Conservation (phyloP, 2,113 vertebrate genomes). For the Lepisosteus osseus region DNA sequence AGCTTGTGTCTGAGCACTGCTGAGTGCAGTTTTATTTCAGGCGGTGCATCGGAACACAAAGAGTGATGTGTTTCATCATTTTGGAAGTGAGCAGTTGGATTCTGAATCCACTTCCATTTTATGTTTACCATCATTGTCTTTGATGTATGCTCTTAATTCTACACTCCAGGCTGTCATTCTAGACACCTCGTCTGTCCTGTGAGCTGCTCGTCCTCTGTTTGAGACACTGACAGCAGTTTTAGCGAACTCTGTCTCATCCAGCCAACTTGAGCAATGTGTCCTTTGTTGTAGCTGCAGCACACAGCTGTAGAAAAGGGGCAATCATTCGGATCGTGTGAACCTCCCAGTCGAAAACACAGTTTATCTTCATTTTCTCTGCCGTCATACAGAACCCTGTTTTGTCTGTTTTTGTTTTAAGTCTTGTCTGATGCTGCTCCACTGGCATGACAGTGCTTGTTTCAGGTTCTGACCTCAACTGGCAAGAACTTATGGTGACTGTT, state of each 20-base stretch:
- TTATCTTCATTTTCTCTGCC: not conserved
- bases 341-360: slow-evolving; percentile 3
- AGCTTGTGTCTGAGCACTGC: not conserved
- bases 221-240: not conserved
- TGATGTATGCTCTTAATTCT: not conserved
- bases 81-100: not conserved
- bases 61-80: not conserved
- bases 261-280: not conserved
- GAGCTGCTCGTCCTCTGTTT: not conserved
- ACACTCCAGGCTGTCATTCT: not conserved
- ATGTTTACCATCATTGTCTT: not conserved
- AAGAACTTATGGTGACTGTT: too few relatives aligned
- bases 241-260: not conserved
- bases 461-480: too few relatives aligned
- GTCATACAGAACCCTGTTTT: not conserved
- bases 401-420: not conserved
- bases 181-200: not conserved
- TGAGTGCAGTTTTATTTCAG: not conserved
- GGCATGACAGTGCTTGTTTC: too few relatives aligned
- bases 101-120: not conserved
- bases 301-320: not conserved
- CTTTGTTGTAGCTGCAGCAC: slow-evolving; percentile 2
- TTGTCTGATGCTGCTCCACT: not conserved
- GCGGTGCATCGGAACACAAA: not conserved
- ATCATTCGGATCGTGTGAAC: not conserved